Evolutionary conservation across 2,797 vertebrate genomes (phyloP), one percentile per base, ranked within the genome.

Genomic region (Phoebastria nigripes): DNA sequence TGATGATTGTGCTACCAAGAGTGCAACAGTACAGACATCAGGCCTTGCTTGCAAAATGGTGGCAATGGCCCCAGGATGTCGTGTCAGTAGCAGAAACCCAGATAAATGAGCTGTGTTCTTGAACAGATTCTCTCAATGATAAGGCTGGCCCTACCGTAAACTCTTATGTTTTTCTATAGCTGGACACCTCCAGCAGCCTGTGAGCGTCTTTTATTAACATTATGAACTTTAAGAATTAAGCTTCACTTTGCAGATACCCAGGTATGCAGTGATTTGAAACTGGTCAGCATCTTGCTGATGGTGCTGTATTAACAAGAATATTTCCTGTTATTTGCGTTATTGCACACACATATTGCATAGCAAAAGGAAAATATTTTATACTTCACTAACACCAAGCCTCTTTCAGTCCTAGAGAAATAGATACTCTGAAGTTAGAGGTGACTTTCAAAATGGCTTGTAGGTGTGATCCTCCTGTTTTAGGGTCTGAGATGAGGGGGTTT

Each of bases 321-420:
- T 88, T 91, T 95, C 49, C 92, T 78, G 52, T 96, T 82, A 73
- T 96, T 95, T 94, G 51, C 35, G 8, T 89, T 87, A 33, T 4
- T 72, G 8, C 87, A 9, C 1, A 4, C 58, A 67, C 18, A 42
- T 66, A 62, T 82, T 91, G 85, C 77, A 74, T 59, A 92, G 74
- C 65, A 84, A 81, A 94, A 85, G 52, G 41, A 71, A 96, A 85
- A 84, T 74, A 52, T 86, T 92, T 77, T 82, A 70, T 91, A 77
- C 52, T 93, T 97, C 73, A 63, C 58, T 93, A 83, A 89, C 70
- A 65, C 62, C 59, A 79, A 83, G 19, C 47, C 22, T 73, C 72
- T 41, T 65, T 44, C 28, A 59, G 37, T 70, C 65, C 33, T 66
- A 42, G 35, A 76, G 42, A 66, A 89, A 65, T 8, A 77, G 72